Percentiles rank a stretch among this genome's conserved stretches.
Conservation (phyloP, 2,797 vertebrate genomes). For the Decapterus maruadsi region DNA sequence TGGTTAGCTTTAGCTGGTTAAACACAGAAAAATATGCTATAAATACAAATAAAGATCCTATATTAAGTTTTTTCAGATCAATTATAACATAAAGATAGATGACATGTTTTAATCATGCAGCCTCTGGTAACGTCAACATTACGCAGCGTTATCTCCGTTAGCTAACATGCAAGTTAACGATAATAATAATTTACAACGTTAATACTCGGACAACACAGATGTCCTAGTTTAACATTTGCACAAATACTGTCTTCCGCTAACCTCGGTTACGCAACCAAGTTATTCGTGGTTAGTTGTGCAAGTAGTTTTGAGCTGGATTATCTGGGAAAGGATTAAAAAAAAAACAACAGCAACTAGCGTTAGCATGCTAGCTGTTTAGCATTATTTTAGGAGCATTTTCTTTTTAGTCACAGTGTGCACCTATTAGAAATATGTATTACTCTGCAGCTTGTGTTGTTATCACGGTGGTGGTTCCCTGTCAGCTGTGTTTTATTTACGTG, state of each 20-base stretch:
- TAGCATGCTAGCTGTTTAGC: conserved; percentile 21
- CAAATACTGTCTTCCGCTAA: not conserved
- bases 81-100: not conserved
- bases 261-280: conserved; percentile 58
- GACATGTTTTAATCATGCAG: not conserved
- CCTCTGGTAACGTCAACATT: not conserved
- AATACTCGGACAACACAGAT: not conserved
- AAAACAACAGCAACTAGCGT: conserved; percentile 24
- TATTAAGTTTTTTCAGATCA: not conserved
- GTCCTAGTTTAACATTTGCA: not conserved
- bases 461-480: not conserved
- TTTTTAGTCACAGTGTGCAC: not conserved
- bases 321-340: conserved; percentile 53
- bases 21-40: too few species aligned
- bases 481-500: not conserved
- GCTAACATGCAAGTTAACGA: not conserved
- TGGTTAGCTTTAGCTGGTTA: not conserved
- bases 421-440: too few species aligned
- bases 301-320: conserved; percentile 73
- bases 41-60: not conserved
- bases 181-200: too few species aligned
- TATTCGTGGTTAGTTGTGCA: conserved; percentile 62
- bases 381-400: not conserved
- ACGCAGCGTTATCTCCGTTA: not conserved
- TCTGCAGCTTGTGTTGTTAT: not conserved